Evolutionary conservation across 2,888 invertebrate genomes (phyloP).

Genomic region (Archaeoteleia sp.): DNA sequence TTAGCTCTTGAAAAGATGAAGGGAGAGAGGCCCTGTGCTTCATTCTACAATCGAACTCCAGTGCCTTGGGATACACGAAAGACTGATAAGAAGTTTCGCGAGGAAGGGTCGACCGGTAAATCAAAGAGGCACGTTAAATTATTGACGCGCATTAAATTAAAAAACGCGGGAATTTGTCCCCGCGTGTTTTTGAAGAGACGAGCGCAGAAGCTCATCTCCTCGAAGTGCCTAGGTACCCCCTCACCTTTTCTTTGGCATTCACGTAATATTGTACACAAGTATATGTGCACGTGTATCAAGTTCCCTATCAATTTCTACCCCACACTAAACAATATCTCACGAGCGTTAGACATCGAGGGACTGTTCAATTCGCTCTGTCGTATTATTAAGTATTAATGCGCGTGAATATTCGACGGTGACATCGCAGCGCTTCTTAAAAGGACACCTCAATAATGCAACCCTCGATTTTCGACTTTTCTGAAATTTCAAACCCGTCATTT

Average conservation of each 20-base stretch:
- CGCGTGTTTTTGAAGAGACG: no score
- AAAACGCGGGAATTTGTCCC: constrained; percentile 57
- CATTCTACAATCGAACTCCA: constrained; percentile 48
- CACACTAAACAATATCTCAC: constrained; percentile 59
- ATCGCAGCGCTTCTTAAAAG: constrained; percentile 48
- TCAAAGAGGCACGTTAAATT: constrained; percentile 66
- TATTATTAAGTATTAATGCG: constrained; percentile 62
- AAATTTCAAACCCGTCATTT: constrained; percentile 60
- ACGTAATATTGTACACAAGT: constrained; percentile 54
- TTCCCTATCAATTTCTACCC: constrained; percentile 64
- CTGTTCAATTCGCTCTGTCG: constrained; percentile 48
- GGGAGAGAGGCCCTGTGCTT: constrained; percentile 17
- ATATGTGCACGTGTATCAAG: constrained; percentile 54
- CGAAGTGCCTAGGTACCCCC: constrained; percentile 33
- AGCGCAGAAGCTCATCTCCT: constrained; percentile 50
- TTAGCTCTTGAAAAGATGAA: constrained; percentile 34
- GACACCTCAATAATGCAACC: constrained; percentile 66
- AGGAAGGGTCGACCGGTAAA: constrained; percentile 56
- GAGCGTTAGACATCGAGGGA: constrained; percentile 55
- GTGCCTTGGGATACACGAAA: constrained; percentile 50
- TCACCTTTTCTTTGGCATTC: constrained; percentile 47
- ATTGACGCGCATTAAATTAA: constrained; percentile 69
- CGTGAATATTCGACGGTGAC: constrained; percentile 60
- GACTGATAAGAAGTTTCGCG: constrained; percentile 48
- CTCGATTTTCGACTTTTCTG: constrained; percentile 68